Evolutionary conservation across 2,113 vertebrate species (phyloP).

Genomic region (Pangasianodon hypophthalmus): DNA sequence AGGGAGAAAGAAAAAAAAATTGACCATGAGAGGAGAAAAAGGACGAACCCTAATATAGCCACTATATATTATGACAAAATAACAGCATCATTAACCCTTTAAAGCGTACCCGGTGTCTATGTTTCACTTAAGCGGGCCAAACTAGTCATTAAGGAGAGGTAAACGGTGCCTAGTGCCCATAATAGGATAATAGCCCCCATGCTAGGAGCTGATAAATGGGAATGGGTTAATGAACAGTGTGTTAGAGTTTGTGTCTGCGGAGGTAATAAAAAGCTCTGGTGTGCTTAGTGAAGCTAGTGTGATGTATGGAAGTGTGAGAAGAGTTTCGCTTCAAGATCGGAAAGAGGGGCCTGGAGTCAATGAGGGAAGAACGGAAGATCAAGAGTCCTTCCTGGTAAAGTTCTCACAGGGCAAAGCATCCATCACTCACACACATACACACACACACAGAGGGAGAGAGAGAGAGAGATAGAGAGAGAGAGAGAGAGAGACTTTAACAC

Average conservation of each 20-base stretch:
- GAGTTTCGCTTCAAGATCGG: not conserved
- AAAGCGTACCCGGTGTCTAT: not conserved
- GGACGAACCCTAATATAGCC: slow-evolving; percentile 27
- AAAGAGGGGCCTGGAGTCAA: not conserved
- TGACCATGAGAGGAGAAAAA: not conserved
- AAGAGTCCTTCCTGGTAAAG: slow-evolving; percentile 68
- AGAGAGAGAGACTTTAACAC: not conserved
- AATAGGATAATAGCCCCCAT: slow-evolving; percentile 30
- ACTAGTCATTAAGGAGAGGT: slow-evolving; percentile 25
- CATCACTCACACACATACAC: slow-evolving; percentile 53
- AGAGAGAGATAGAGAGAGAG: slow-evolving; percentile 29
- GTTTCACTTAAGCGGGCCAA: slow-evolving; percentile 25
- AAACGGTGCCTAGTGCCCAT: slow-evolving; percentile 22
- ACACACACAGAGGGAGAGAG: not conserved
- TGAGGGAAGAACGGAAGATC: slow-evolving; percentile 49
- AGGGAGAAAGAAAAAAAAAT: not conserved
- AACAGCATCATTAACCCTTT: slow-evolving; percentile 35
- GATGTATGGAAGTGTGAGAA: slow-evolving; percentile 8
- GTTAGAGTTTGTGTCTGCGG: slow-evolving; percentile 10
- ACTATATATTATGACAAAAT: slow-evolving; percentile 21
- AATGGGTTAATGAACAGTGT: slow-evolving; percentile 33
- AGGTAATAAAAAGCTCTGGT: slow-evolving; percentile 25
- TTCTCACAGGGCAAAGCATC: slow-evolving; percentile 62
- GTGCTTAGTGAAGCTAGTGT: not conserved
- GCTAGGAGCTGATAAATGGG: slow-evolving; percentile 27